Evolutionary conservation across 2,797 vertebrate species (phyloP), one percentile per base, ranked within the genome.

Genomic region (Rousettus madagascariensis): DNA sequence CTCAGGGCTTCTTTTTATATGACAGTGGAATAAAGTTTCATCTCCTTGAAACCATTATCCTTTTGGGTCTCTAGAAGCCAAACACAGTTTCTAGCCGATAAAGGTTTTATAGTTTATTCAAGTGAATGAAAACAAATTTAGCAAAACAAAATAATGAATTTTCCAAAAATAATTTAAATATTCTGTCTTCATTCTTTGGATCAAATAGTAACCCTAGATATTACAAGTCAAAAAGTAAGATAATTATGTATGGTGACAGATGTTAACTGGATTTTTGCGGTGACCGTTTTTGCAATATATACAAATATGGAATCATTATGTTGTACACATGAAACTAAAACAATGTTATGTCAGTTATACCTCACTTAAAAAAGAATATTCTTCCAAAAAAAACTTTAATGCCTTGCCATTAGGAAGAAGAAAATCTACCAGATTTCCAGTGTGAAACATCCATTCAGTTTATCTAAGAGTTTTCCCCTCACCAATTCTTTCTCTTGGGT

Each of bases 161-260:
- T 80, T 85, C 57, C 69, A 57, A 89, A 82, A 63, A 90, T 15
- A 72, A 86, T 86, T 91, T 86, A 89, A 94, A 63, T 91, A 20
- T 89, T 49, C 20, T 0, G 41, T 77, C 28, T 80, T 94, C 19
- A 86, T 55, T 22, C 26, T 82, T 15, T 82, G 24, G 17, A 41
- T 85, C 36, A 82, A 92, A 84, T 43, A 49, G n/a, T 88, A 69
- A 93, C 38, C 15, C 4, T 12, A 46, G 41, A 95, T 17, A 49
- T 71, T 24, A 0, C 30, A 71, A 82, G 33, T 68, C 17, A 85
- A 57, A 51, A 46, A 84, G 51, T 46, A 94, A 91, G 20, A 65
- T 65, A 10, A 86, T 65, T 49, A 65, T 65, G 43, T 83, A 65
- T 33, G 59, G 22, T 83, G 41, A 65, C 12, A 83, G 43, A 46